These are phyloP conservation scores for Diploptera punctata DNA, from an alignment of 2,888 invertebrate genomes.

Conservation along the genomic window DNA sequence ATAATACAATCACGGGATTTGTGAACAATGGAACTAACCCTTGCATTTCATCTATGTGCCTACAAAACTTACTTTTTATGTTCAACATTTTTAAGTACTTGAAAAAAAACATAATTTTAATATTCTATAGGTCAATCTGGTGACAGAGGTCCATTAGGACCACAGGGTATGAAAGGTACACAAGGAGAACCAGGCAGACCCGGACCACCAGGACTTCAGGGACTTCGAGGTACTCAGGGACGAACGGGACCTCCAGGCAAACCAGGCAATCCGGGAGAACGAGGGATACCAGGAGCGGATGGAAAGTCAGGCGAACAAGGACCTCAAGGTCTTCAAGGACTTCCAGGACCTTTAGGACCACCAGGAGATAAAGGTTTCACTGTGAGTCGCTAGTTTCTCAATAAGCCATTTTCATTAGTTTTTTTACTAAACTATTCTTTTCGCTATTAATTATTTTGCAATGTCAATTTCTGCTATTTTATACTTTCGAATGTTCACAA, in stretches of 20 bases:
- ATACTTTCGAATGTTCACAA: too few species aligned
- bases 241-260: conserved; percentile 74
- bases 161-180: conserved; percentile 65
- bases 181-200: conserved; percentile 66
- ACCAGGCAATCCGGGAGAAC: conserved; percentile 72
- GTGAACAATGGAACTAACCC: too few species aligned
- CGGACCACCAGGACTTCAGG: conserved; percentile 64
- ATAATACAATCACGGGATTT: too few species aligned
- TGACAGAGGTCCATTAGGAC: conserved; percentile 66
- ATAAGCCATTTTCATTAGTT: too few species aligned
- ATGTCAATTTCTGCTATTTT: too few species aligned
- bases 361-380: conserved; percentile 80
- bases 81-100: too few species aligned
- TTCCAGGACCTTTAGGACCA: conserved; percentile 77
- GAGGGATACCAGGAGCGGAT: conserved; percentile 81
- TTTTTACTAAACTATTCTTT: too few species aligned
- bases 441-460: too few species aligned
- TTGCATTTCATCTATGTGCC: too few species aligned
- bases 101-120: too few species aligned
- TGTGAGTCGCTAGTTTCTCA: too few species aligned
- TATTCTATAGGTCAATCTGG: conserved; percentile 68
- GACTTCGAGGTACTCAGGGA: conserved; percentile 68
- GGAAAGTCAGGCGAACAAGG: conserved; percentile 87
- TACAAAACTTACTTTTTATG: too few species aligned
- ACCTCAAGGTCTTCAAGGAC: conserved; percentile 77